A percentile compares a stretch with the other conserved stretches of the same genome.
Conservation (phyloP, 2,888 invertebrate genomes). For the Liodrosophila aerea region DNA sequence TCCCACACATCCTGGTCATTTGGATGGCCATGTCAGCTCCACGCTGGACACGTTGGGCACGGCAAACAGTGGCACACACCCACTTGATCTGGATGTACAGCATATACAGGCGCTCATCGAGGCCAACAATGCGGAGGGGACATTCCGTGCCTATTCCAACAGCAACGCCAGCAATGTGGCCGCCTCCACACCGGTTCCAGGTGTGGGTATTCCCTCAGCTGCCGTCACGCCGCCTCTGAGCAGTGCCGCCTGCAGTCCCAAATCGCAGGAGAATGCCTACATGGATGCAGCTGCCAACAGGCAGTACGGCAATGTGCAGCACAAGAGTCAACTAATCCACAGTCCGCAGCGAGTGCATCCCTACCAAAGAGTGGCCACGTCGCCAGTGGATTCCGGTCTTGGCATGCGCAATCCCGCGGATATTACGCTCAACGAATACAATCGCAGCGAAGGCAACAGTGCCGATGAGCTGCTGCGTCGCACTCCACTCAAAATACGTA, state of each 20-base stretch:
- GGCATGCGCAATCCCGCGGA: slow-evolving; percentile 79
- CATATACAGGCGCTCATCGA: slow-evolving; percentile 68
- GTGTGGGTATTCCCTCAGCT: slow-evolving; percentile 18
- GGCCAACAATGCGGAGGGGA: slow-evolving; percentile 59
- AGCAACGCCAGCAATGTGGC: slow-evolving; percentile 27
- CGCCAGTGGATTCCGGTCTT: slow-evolving; percentile 51
- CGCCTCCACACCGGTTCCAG: slow-evolving; percentile 25
- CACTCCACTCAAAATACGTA: slow-evolving; percentile 78
- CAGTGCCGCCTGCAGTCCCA: slow-evolving; percentile 55
- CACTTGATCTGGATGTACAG: slow-evolving; percentile 71
- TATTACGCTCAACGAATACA: slow-evolving; percentile 82
- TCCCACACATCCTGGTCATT: slow-evolving; percentile 69
- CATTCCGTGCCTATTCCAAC: slow-evolving; percentile 55
- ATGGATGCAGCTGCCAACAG: slow-evolving; percentile 31
- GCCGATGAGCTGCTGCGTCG: slow-evolving; percentile 79
- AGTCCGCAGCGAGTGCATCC: slow-evolving; percentile 64
- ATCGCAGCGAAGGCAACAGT: slow-evolving; percentile 73
- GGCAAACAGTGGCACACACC: slow-evolving; percentile 51
- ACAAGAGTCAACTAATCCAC: slow-evolving; percentile 59
- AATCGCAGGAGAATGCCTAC: slow-evolving; percentile 50
- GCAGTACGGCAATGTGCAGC: slow-evolving; percentile 21
- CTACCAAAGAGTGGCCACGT: slow-evolving; percentile 63
- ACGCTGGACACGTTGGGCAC: slow-evolving; percentile 76
- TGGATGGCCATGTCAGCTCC: slow-evolving; percentile 80
- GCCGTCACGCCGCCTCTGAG: slow-evolving; percentile 61